phyloP scores from a whole-genome alignment of 2,113 vertebrate genomes.

The Stomatorhinus ivindoensis region DNA sequence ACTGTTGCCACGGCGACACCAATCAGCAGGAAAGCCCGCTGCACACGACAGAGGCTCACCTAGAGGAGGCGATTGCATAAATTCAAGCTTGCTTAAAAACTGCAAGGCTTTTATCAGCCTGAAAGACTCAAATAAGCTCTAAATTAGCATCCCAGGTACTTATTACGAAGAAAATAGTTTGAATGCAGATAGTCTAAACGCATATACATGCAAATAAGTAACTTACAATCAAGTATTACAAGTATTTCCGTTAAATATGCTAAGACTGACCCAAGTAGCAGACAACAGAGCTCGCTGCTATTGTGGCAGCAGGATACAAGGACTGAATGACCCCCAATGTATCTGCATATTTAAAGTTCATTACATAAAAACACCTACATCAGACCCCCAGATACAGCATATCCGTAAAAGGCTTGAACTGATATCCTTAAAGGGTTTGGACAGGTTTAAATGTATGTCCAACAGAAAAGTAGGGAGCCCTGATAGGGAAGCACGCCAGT shows the following conservation, averaged over 20 bases:
- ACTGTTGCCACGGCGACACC: conserved; percentile 82
- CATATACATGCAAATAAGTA: neutral
- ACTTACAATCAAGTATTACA: neutral
- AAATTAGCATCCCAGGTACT: neutral
- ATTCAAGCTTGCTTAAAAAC: conserved; percentile 13
- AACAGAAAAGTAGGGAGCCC: neutral
- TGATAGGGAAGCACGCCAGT: neutral
- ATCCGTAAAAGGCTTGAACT: neutral
- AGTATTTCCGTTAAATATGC: neutral
- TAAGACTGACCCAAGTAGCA: neutral
- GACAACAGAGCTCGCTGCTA: neutral
- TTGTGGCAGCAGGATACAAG: neutral
- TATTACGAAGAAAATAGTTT: neutral
- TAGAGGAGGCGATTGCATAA: neutral
- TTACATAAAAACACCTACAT: neutral
- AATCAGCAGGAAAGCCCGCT: conserved; percentile 66
- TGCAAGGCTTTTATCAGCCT: neutral
- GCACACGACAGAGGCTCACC: conserved; percentile 4
- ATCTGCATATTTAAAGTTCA: neutral
- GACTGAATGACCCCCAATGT: neutral
- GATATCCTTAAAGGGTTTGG: neutral
- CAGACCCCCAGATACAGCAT: neutral
- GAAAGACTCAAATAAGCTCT: neutral
- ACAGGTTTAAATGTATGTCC: neutral
- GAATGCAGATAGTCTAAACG: neutral